Base-by-base conservation (phyloP, 2,797 vertebrate genomes). In the Mus spretus region DNA sequence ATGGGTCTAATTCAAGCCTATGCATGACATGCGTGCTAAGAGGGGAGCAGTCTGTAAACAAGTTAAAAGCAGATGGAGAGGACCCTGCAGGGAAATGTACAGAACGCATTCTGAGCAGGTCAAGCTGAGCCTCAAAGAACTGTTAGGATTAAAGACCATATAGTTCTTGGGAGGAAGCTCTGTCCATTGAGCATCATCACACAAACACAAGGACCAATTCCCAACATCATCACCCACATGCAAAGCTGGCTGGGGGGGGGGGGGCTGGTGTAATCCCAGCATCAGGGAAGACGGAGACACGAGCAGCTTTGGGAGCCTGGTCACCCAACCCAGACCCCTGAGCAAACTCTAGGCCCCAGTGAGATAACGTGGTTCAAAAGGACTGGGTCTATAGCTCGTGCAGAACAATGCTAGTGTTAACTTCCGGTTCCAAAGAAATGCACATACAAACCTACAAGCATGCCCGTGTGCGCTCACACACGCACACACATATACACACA, bases 391-490 rank as follows among this genome's bases (percentile, higher is more conserved):
- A 40, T 8, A 50, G 28, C 14, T 31, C 14, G 22, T 44, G 57
- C n/a, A 40, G 14, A 61, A 28, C 24, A 44, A 17, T 24, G 37
- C 13, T 15, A 40, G 80, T 55, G 57, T 44, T 63, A 82, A 40
- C n/a, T n/a, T 59, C 34, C 9, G 26, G 22, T 59, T 26, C 2
- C 34, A n/a, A 10, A 80, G 31, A 55, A 14, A n/a, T 28, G 40
- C 34, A 24, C 15, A 31, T 28, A 40, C 44, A 50, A 26, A 9
- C 26, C 7, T 13, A 50, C 44, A 50, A 11, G 22, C 22, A 77
- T 5, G 7, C 26, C 7, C 6, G 1, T 22, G 14, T 1, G 22
- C 1, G 10, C 20, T 26, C 11, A 26, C 22, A 14, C 7, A 74
- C 11, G 47, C 11, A 28, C 3, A 74, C 13, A 6, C 4, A 17